Base-by-base conservation (phyloP, 2,888 invertebrate genomes). In the Vannuccia rotundouncinata region DNA sequence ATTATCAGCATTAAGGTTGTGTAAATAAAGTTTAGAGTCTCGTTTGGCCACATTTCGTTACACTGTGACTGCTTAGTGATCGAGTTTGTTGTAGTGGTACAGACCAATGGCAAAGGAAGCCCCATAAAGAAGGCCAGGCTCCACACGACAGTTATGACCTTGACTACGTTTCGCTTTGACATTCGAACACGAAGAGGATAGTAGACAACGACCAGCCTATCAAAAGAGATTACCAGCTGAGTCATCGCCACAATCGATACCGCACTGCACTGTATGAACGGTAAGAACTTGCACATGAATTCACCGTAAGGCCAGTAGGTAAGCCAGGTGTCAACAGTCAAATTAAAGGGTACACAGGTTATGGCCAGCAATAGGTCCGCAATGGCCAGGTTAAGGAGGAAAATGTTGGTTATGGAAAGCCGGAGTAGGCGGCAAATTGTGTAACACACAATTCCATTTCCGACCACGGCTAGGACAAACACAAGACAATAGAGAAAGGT, bases 231-330 rank as follows among this genome's bases (percentile, higher is more conserved):
- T 0, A 78, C 66, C 29, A 78, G 60, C 60, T 78, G 78, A 1
- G 78, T 78, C n/a, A 59, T 25, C 28, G 78, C 78, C 22, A 78
- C 30, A 28, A 59, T 28, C 10, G 78, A 78, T n/a, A 78, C 78
- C 10, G 28, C 78, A 2, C 59, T 78, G 28, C 78, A 59, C 31
- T 78, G 78, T 2, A 78, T 59, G 29, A 78, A 78, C 1, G 78
- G 78, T 2, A 78, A n/a, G 1, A 78, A 60, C 5, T 60, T 25
- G 29, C 78, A 78, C 30, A 78, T 25, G 60, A 78, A 78, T 60
- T 28, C 59, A 28, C 78, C 78, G 22, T 28, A 78, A 2, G 60
- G 60, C 78, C 78, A 78, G n/a, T 28, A 28, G 25, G 25, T 60
- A 27, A 59, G 25, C 78, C 78, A 78, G 22, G 25, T 78, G n/a